Base-by-base conservation (phyloP, 2,888 invertebrate species). In the Macroteleia sp. region DNA sequence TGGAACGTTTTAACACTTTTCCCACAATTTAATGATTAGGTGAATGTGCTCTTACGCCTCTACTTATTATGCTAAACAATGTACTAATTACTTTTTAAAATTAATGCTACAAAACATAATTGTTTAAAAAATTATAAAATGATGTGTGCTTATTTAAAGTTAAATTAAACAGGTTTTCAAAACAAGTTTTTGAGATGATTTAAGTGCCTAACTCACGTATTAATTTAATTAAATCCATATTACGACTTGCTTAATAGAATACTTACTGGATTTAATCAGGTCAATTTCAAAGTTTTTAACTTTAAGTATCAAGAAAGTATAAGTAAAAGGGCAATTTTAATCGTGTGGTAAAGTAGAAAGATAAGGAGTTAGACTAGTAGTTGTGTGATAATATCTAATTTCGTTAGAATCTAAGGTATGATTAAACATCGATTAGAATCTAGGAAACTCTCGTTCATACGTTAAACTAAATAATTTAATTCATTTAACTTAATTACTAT, bases 1-100 rank as follows among this genome's bases (percentile, higher is more conserved):
- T 54, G 59, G 64, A 57, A 78, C 54, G 59, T 70, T 57, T 73
- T 44, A 54, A 57, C 57, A 64, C 44, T 74, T 74, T 74, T n/a
- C 20, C 22, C 10, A 16, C 52, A 22, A 12, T 56, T 62, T 54
- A 71, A 46, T 62, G 28, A 62, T 46, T 71, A 71, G n/a, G n/a
- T n/a, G n/a, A n/a, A n/a, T n/a, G n/a, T n/a, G n/a, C n/a, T n/a
- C n/a, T n/a, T n/a, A n/a, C n/a, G n/a, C n/a, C n/a, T n/a, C n/a
- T n/a, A n/a, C n/a, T n/a, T n/a, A n/a, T n/a, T n/a, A n/a, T n/a
- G n/a, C n/a, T n/a, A n/a, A n/a, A n/a, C n/a, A n/a, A n/a, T n/a
- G n/a, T n/a, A n/a, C n/a, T n/a, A n/a, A n/a, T n/a, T n/a, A n/a
- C n/a, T n/a, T n/a, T n/a, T n/a, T n/a, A n/a, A n/a, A n/a, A n/a